Conservation (phyloP, 2,888 invertebrate genomes). For the Himalopsyche anomala region DNA sequence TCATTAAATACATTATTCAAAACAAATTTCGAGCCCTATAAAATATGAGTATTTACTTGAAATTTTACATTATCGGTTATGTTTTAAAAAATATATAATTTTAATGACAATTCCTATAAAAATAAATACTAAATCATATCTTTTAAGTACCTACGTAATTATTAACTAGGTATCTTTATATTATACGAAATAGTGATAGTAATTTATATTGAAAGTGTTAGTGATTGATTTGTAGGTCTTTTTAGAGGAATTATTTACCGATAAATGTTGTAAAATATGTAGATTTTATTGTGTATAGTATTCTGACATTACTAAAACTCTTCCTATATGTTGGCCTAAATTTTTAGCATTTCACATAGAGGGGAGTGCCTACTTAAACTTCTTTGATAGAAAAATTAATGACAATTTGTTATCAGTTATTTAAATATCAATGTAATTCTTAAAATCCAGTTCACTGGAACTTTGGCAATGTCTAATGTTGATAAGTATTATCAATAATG, state of each 20-base stretch:
- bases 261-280: conserved; percentile 24
- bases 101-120: neutral
- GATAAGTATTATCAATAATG: too few species aligned
- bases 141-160: conserved; percentile 28
- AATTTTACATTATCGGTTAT: too few species aligned
- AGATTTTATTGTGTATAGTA: neutral
- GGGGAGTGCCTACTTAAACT: too few species aligned
- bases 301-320: neutral
- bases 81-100: too few species aligned
- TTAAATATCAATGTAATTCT: too few species aligned
- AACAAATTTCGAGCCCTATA: too few species aligned
- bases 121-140: conserved; percentile 21
- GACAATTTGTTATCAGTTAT: too few species aligned
- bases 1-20: too few species aligned
- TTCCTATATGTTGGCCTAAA: neutral
- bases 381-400: too few species aligned
- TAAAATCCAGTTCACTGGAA: too few species aligned
- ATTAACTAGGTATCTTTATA: conserved; percentile 1
- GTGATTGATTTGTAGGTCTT: conserved; percentile 18
- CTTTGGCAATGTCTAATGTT: too few species aligned
- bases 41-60: too few species aligned
- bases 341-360: neutral
- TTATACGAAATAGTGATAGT: neutral
- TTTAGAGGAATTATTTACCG: neutral
- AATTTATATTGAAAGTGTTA: conserved; percentile 34